Conservation (phyloP, 2,888 invertebrate species). For the Reticulitermes lucifugus region DNA sequence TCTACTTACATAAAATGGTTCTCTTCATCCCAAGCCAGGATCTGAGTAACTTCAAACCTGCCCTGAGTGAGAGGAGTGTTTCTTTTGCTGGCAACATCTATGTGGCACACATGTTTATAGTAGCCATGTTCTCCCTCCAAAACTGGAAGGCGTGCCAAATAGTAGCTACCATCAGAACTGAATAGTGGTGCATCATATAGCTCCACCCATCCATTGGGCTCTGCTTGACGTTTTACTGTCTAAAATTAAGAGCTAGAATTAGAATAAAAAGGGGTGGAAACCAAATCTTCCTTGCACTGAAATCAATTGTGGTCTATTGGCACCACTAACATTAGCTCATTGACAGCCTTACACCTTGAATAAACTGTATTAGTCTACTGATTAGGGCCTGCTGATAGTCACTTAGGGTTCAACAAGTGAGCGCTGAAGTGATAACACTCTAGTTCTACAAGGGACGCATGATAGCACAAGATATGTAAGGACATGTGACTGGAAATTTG, state of each 20-base stretch:
- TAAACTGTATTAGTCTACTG: too few relatives aligned
- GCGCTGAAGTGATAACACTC: too few relatives aligned
- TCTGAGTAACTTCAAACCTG: slow-evolving; percentile 78
- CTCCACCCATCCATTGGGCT: slow-evolving; percentile 61
- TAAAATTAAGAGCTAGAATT: slow-evolving; percentile 4
- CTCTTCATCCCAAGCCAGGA: slow-evolving; percentile 82
- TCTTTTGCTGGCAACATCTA: slow-evolving; percentile 59
- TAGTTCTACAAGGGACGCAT: too few relatives aligned
- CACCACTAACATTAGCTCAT: too few relatives aligned
- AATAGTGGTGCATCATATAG: slow-evolving; percentile 62
- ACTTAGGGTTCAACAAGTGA: too few relatives aligned
- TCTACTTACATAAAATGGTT: slow-evolving; percentile 74
- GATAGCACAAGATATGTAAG: too few relatives aligned
- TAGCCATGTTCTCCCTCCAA: slow-evolving; percentile 68
- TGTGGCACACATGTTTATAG: slow-evolving; percentile 67
- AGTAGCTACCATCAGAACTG: slow-evolving; percentile 60
- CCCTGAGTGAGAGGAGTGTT: slow-evolving; percentile 76
- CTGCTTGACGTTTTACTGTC: not conserved
- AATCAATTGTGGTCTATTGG: too few relatives aligned
- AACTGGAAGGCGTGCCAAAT: slow-evolving; percentile 68
- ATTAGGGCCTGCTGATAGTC: too few relatives aligned
- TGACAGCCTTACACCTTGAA: too few relatives aligned
- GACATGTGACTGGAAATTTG: too few relatives aligned
- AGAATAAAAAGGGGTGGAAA: not conserved
- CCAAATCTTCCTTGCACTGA: too few relatives aligned